A percentile compares a stretch with the other conserved stretches of the same genome.
Conservation (phyloP, 2,888 invertebrate species). For the Pseudococcus jackbeardsleyi region DNA sequence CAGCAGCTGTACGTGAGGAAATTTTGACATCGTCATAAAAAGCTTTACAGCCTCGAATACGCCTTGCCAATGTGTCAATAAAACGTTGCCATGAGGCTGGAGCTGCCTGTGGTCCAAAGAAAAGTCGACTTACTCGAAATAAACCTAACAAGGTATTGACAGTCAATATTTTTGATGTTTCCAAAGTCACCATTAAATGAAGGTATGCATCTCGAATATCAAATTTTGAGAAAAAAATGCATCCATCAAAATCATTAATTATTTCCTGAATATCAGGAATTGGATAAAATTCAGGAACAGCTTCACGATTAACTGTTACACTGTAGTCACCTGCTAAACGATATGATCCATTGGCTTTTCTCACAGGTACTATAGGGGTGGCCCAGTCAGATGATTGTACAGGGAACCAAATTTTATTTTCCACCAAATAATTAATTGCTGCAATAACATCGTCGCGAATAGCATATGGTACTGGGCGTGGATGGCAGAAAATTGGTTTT, state of each 20-base stretch:
- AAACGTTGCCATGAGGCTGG: constrained; percentile 65
- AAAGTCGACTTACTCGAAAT: no score
- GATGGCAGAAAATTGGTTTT: constrained; percentile 66
- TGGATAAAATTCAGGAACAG: constrained; percentile 48
- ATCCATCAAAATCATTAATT: constrained; percentile 28
- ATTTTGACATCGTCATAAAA: constrained; percentile 68
- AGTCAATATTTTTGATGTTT: constrained; percentile 68
- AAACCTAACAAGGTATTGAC: constrained; percentile 69
- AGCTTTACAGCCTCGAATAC: neutral
- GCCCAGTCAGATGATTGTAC: constrained; percentile 68
- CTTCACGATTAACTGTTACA: constrained; percentile 67
- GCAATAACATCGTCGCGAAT: constrained; percentile 66
- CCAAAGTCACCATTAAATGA: constrained; percentile 68
- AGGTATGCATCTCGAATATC: constrained; percentile 69
- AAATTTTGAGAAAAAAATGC: constrained; percentile 66
- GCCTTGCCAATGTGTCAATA: neutral
- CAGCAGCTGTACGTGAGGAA: neutral
- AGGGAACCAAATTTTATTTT: constrained; percentile 66
- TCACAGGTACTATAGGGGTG: constrained; percentile 69
- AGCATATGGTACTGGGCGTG: constrained; percentile 67
- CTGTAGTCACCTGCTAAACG: neutral
- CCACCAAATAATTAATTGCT: constrained; percentile 67
- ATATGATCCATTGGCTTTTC: constrained; percentile 68
- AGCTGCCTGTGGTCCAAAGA: constrained; percentile 69
- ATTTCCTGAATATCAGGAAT: constrained; percentile 67